These are phyloP conservation scores for Paedocypris sp. DNA, from an alignment of 2,113 vertebrate species.

Conservation along the genomic window DNA sequence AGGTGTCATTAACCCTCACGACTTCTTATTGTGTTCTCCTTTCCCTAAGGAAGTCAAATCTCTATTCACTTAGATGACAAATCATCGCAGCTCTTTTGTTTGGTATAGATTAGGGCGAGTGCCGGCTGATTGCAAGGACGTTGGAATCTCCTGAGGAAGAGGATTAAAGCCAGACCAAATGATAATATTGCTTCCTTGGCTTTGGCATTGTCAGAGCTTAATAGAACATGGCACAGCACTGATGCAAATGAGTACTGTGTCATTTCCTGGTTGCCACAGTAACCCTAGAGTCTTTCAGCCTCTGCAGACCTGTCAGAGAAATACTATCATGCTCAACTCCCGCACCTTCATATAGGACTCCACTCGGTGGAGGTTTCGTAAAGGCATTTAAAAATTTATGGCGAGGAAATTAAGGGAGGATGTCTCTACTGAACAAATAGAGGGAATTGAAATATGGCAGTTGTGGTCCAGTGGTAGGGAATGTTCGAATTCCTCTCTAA, in stretches of 20 bases:
- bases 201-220: constrained; percentile 35
- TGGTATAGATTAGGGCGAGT: constrained; percentile 37
- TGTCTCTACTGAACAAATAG: no score
- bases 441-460: no score
- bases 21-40: constrained; percentile 60
- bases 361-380: no score
- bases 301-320: neutral
- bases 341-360: no score
- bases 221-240: neutral
- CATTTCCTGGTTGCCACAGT: neutral
- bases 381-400: no score
- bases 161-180: constrained; percentile 37
- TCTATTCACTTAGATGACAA: constrained; percentile 50
- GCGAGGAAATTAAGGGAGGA: no score
- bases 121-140: constrained; percentile 49
- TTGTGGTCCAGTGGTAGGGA: no score
- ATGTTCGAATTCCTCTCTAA: no score
- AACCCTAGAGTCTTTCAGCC: constrained; percentile 12
- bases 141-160: constrained; percentile 47
- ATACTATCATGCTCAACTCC: no score
- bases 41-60: constrained; percentile 61
- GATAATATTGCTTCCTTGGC: constrained; percentile 28
- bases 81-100: constrained; percentile 57
- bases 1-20: constrained; percentile 69
- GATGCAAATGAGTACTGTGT: constrained; percentile 7